Evolutionary conservation across 1,140 invertebrate genomes (phyloP), one percentile per base, ranked within the genome.

Genomic region (Drosophila rufa): DNA sequence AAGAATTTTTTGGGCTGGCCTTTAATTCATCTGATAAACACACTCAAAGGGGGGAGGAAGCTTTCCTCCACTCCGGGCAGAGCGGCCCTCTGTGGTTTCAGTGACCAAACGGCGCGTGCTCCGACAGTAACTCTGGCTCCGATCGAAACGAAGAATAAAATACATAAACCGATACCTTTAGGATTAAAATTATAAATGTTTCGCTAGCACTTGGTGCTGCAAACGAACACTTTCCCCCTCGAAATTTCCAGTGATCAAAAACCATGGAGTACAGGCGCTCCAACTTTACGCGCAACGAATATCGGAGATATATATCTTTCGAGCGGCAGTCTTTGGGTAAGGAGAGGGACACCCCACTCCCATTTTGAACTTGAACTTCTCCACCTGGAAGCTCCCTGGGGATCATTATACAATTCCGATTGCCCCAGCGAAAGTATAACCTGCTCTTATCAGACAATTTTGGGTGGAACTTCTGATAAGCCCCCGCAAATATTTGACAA

Each of bases 301-400:
- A 92, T 59, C 78, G 69, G 30, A 67, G 91, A 74, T 92, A 92
- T 75, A 92, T 92, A 70, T 92, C 91, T 45, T 92, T n/a, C 51
- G 91, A 92, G n/a, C 84, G 91, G n/a, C 87, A 92, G 42, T 82
- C 83, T 25, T 80, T 92, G 79, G 83, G 91, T 92, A 92, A 48
- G 62, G 19, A 40, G 87, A n/a, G 36, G 19, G 33, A 55, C 17
- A 38, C 17, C 33, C 33, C 33, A 38, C 14, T 8, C 14, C 36
- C 19, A n/a, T 1, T 47, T 19, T 87, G 55, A 89, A 86, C 83
- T 86, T 87, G 82, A 87, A 87, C 75, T 79, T 66, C 46, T 42
- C 36, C 27, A 36, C 48, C 14, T 55, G 38, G 11, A 27, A 43
- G 15, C 62, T 33, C 56, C 33, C 53, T 3, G 36, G 36, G 53